These are phyloP conservation scores for Dryobotodes eremita DNA, from an alignment of 2,888 invertebrate species.

Conservation along the genomic window DNA sequence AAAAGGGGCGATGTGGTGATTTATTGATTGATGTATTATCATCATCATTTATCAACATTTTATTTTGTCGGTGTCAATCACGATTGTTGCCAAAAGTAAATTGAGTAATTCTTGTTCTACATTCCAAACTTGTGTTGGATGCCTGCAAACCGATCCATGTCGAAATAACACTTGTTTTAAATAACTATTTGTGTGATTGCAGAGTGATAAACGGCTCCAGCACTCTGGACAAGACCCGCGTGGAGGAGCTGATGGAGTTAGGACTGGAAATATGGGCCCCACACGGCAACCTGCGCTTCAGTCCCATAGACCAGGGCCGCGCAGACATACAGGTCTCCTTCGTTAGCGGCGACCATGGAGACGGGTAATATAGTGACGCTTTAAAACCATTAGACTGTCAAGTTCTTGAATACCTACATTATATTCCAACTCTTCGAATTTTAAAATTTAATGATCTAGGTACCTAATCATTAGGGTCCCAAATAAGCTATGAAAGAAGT, in stretches of 20 bases:
- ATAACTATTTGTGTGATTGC: slow-evolving; percentile 49
- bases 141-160: background rate
- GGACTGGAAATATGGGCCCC: slow-evolving; percentile 93
- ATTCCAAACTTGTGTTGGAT: background rate
- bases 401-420: background rate
- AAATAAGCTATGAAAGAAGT: background rate
- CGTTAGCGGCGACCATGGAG: slow-evolving; percentile 93
- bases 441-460: background rate
- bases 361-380: slow-evolving; percentile 85
- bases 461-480: background rate
- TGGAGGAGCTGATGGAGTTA: slow-evolving; percentile 90
- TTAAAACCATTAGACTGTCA: background rate
- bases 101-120: background rate
- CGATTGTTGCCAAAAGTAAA: background rate
- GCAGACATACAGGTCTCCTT: slow-evolving; percentile 95
- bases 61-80: background rate
- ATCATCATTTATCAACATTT: background rate
- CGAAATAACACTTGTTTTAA: background rate
- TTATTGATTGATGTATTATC: no score
- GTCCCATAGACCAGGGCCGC: slow-evolving; percentile 84
- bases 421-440: no score
- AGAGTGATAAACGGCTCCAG: slow-evolving; percentile 94
- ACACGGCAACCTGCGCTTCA: slow-evolving; percentile 92
- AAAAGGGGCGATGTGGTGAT: background rate
- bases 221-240: slow-evolving; percentile 90